Evolutionary conservation across 2,888 invertebrate genomes (phyloP), one percentile per base, ranked within the genome.

Genomic region (Dryomyza anilis): DNA sequence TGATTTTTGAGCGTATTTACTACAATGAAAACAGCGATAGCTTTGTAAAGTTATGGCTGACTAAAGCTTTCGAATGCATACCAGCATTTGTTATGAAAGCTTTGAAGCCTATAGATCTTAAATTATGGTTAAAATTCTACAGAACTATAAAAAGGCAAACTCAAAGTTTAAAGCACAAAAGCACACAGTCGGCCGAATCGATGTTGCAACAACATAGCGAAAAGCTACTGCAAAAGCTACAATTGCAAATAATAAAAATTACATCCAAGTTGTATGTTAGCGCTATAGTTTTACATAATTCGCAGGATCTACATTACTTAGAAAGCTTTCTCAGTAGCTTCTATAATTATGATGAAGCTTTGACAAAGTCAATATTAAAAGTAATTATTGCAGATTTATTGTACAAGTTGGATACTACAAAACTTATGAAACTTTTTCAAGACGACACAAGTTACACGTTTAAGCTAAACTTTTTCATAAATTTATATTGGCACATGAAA

Each of bases 401-500:
- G 12, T 1, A 12, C 5, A 14, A n/a, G n/a, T n/a, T n/a, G n/a
- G n/a, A n/a, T n/a, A n/a, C 8, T 14, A 23, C 1, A 8, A 21
- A 55, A 14, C 36, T 55, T 23, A n/a, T 55, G 14, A 36, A 36
- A 14, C 36, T 55, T 12, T 36, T 55, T 3, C 33, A 36, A 21
- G 21, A 14, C 7, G 10, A n/a, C n/a, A 21, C 10, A 5, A 50
- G 27, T 7, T 2, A 25, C 12, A n/a, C 52, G 0, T 48, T 73
- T 0, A 76, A 74, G 29, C 8, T 71, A 0, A 23, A 66, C 1
- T 67, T 76, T 0, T 74, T 78, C 71, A 63, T 73, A 2, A 67
- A 72, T 10, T 70, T 71, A 21, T 78, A 72, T 63, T 73, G 73
- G 71, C n/a, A n/a, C n/a, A n/a, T n/a, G n/a, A n/a, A n/a, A n/a